Conservation (phyloP, 2,888 invertebrate genomes). For the Fissipunctia ypsillon region DNA sequence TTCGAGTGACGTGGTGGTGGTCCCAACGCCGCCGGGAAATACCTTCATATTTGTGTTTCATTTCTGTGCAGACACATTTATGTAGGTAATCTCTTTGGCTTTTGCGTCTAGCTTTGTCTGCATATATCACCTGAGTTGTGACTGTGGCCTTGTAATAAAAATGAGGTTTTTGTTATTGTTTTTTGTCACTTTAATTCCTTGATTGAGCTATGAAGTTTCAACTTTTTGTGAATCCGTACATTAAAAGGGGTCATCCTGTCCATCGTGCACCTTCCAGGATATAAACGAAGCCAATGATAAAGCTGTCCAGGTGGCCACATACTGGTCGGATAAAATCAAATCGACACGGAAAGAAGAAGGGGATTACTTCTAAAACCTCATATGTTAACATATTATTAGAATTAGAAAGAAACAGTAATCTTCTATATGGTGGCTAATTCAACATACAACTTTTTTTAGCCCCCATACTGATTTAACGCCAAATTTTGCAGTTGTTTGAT, state of each 20-base stretch:
- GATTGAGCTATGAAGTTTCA: not conserved
- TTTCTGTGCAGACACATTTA: conserved; percentile 19
- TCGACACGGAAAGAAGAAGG: not conserved
- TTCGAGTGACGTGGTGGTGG: conserved; percentile 26
- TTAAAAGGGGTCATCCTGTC: too few species aligned
- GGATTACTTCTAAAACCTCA: too few species aligned
- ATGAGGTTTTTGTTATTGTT: not conserved
- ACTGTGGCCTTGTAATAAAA: not conserved
- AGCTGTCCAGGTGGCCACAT: not conserved
- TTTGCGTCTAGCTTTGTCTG: not conserved
- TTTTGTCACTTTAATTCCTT: too few species aligned
- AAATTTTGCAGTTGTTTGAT: too few species aligned
- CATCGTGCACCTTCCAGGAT: not conserved
- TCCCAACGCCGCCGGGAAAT: conserved; percentile 10
- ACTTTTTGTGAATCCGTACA: not conserved
- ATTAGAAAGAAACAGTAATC: too few species aligned
- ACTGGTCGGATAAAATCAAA: not conserved
- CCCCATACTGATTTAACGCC: too few species aligned
- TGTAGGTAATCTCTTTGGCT: not conserved
- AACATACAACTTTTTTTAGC: too few species aligned
- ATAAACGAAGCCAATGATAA: not conserved
- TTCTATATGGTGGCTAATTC: too few species aligned
- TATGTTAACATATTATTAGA: too few species aligned
- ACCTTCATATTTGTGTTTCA: conserved; percentile 8
- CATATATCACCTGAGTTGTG: not conserved